phyloP scores from a whole-genome alignment of 2,113 vertebrate species.

The Oncorhynchus kisutch region DNA sequence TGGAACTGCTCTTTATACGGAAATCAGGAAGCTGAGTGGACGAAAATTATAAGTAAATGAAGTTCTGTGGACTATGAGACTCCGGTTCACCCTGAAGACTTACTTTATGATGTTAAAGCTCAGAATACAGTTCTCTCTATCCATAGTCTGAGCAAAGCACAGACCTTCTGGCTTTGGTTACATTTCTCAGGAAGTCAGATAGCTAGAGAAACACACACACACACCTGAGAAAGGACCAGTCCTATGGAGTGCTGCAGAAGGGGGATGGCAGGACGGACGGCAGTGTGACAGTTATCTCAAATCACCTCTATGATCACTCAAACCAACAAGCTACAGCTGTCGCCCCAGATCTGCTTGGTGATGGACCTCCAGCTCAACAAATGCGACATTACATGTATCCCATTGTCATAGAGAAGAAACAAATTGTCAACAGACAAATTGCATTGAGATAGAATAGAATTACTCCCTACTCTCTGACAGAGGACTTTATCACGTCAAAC shows the following conservation, averaged over 20 bases:
- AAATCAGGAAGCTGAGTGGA: neutral
- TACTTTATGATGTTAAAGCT: neutral
- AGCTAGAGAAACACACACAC: neutral
- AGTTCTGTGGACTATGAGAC: conserved; percentile 38
- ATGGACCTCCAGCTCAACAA: conserved; percentile 37
- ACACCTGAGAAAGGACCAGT: neutral
- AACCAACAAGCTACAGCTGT: conserved; percentile 28
- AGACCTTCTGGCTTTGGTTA: neutral
- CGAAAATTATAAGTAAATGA: too few relatives aligned
- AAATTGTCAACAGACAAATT: conserved; percentile 29
- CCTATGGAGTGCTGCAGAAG: too few relatives aligned
- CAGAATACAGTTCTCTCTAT: neutral
- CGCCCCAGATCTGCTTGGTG: neutral
- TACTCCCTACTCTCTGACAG: neutral
- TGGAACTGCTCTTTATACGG: neutral
- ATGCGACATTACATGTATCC: conserved; percentile 17
- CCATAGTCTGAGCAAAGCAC: neutral
- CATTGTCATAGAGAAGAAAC: conserved; percentile 23
- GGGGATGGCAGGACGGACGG: conserved; percentile 11
- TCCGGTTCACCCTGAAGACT: conserved; percentile 33
- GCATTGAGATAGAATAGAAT: neutral
- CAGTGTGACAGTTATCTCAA: neutral
- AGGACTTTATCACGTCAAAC: conserved; percentile 42
- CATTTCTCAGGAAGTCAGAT: neutral
- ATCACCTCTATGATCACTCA: conserved; percentile 5